These are phyloP conservation scores for Scaptomyza reducta DNA, from an alignment of 2,888 invertebrate species.

Conservation along the genomic window DNA sequence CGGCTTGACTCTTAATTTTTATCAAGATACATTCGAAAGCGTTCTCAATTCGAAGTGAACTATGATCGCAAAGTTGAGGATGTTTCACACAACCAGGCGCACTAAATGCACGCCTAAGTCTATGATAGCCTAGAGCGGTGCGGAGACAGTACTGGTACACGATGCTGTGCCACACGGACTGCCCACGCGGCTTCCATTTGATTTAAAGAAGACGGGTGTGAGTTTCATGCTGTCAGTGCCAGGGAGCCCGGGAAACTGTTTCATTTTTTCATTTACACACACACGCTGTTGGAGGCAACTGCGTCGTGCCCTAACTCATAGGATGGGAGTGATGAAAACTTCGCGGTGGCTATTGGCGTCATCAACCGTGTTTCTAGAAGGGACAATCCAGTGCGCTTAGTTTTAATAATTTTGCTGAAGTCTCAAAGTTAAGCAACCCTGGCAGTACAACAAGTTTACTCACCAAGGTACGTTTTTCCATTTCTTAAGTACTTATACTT, in stretches of 20 bases:
- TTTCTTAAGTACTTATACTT: too few relatives aligned
- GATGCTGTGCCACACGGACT: slow-evolving; percentile 49
- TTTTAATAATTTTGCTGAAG: not conserved
- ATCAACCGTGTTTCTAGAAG: slow-evolving; percentile 20
- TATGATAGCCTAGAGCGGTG: slow-evolving; percentile 22
- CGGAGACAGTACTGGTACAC: slow-evolving; percentile 16
- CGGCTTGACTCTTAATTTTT: slow-evolving; percentile 44
- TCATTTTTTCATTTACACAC: slow-evolving; percentile 23
- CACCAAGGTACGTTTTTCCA: too few relatives aligned
- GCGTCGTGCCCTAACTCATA: slow-evolving; percentile 46
- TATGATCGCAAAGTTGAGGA: slow-evolving; percentile 22
- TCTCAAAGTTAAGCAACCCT: not conserved
- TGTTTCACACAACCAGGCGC: slow-evolving; percentile 19
- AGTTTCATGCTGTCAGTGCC: slow-evolving; percentile 30
- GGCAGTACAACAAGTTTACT: not conserved
- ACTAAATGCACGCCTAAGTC: slow-evolving; percentile 9
- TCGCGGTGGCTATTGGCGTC: slow-evolving; percentile 36
- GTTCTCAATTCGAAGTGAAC: slow-evolving; percentile 25
- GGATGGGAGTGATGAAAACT: slow-evolving; percentile 25
- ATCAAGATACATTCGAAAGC: slow-evolving; percentile 53
- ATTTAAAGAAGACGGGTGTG: slow-evolving; percentile 23
- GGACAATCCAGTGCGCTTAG: not conserved
- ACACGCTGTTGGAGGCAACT: slow-evolving; percentile 64
- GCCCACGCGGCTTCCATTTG: slow-evolving; percentile 40
- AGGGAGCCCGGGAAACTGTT: slow-evolving; percentile 38